Evolutionary conservation across 2,888 invertebrate genomes (phyloP), one percentile per base, ranked within the genome.

Genomic region (Blomia tropicalis): DNA sequence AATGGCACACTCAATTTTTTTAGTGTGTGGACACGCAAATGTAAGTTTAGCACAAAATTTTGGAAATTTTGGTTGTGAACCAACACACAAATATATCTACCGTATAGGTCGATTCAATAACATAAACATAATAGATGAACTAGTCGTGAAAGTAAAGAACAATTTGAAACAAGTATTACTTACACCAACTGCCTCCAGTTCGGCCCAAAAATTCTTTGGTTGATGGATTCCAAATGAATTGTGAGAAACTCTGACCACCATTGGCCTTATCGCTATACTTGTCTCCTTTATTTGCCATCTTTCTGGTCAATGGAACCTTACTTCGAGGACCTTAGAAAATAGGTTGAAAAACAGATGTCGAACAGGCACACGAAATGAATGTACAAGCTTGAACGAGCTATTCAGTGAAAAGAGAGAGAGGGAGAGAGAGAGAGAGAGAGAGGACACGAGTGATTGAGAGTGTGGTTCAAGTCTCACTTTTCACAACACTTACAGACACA

Each of bases 171-270:
- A 14, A 27, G 43, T 19, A 36, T 17, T 44, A 84, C 89, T 88
- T 75, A 91, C 91, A 88, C 93, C 93, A 93, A 77, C 89, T 90
- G 73, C 83, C 79, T 70, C 86, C 90, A 67, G 89, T 90, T 71
- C 92, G 82, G 70, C 92, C 92, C 70, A 92, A 79, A 75, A 91
- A 83, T 78, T 89, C 87, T 72, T 83, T 83, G 66, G 89, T 90
- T 77, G 91, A 89, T 70, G 86, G 82, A 79, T 93, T 88, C 84
- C 85, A 92, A 69, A 92, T 75, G 79, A 91, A 92, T 72, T 80
- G 77, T 75, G 80, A 81, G 78, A 88, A 83, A 71, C 83, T 80
- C 77, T 87, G 53, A 29, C 58, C 41, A 27, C 19, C 56, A 4
- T 36, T 29, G 2, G 56, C 14, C 43, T 59, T 59, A 7, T 43